phyloP scores from a whole-genome alignment of 2,113 vertebrate species.

The Mola mola region DNA sequence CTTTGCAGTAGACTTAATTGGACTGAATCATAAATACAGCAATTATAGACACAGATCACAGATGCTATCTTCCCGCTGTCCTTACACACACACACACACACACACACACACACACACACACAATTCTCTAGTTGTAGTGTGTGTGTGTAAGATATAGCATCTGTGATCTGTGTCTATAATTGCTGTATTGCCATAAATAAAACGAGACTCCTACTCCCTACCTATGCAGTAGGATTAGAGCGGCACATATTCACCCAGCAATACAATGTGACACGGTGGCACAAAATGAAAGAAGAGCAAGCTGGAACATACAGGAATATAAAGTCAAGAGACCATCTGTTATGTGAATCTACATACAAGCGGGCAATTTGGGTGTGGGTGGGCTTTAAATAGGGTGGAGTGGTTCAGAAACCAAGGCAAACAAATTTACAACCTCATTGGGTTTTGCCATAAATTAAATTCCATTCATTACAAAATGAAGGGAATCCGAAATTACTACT shows the following conservation, averaged over 20 bases:
- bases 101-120: background rate
- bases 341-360: conserved; percentile 5
- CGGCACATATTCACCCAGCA: conserved; percentile 32
- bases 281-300: conserved; percentile 37
- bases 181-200: conserved; percentile 63
- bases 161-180: conserved; percentile 50
- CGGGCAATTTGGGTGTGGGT: conserved; percentile 25
- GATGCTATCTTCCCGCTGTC: conserved; percentile 23
- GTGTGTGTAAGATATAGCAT: conserved; percentile 14
- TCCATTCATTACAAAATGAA: conserved; percentile 36
- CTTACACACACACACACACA: conserved; percentile 6
- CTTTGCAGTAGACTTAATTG: conserved; percentile 58
- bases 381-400: conserved; percentile 15
- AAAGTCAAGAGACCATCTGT: conserved; percentile 44
- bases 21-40: conserved; percentile 54
- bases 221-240: conserved; percentile 35
- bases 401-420: conserved; percentile 9
- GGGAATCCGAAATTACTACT: conserved; percentile 57
- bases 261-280: conserved; percentile 31
- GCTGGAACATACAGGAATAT: conserved; percentile 33
- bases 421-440: conserved; percentile 37
- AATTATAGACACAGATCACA: conserved; percentile 52
- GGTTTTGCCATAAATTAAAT: conserved; percentile 48
- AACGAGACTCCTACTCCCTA: conserved; percentile 49
- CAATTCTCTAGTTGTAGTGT: too few relatives aligned